These are phyloP conservation scores for Pteromalus puparum DNA, from an alignment of 1,140 invertebrate genomes.

Conservation along the genomic window DNA sequence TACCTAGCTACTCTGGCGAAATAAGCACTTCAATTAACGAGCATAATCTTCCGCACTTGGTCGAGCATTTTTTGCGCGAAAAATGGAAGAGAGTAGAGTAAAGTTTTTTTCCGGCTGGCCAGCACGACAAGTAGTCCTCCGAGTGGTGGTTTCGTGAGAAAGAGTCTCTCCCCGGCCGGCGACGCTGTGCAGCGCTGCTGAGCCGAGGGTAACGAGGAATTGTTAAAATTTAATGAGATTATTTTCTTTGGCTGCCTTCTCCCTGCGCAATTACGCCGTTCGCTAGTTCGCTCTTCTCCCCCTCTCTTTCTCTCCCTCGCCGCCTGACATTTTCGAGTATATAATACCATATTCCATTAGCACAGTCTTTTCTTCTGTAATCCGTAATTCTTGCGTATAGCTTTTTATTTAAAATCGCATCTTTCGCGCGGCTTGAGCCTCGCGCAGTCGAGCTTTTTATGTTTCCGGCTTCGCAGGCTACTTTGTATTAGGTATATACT, in stretches of 20 bases:
- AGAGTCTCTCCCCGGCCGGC: not conserved
- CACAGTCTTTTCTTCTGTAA: not conserved
- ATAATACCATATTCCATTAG: slow-evolving; percentile 24
- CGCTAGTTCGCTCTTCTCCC: not conserved
- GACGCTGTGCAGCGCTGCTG: not conserved
- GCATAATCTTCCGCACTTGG: slow-evolving; percentile 16
- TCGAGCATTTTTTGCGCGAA: slow-evolving; percentile 14
- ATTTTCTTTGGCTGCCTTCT: slow-evolving; percentile 43
- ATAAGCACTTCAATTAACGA: slow-evolving; percentile 40
- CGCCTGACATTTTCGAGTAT: not conserved
- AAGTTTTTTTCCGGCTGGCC: slow-evolving; percentile 41
- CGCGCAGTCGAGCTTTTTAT: not conserved
- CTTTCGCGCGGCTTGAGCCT: no score
- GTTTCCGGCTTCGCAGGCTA: not conserved
- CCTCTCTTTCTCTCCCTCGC: not conserved
- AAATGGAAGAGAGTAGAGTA: not conserved
- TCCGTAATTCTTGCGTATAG: not conserved
- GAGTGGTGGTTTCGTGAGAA: slow-evolving; percentile 15
- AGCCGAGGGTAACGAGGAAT: slow-evolving; percentile 40
- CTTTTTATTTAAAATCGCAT: no score
- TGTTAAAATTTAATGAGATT: slow-evolving; percentile 53
- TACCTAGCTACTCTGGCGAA: not conserved
- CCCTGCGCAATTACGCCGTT: slow-evolving; percentile 36
- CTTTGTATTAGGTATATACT: no score
- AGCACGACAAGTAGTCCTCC: slow-evolving; percentile 39